Evolutionary conservation across 2,797 vertebrate species (phyloP).

Genomic region (Thamnophis elegans): DNA sequence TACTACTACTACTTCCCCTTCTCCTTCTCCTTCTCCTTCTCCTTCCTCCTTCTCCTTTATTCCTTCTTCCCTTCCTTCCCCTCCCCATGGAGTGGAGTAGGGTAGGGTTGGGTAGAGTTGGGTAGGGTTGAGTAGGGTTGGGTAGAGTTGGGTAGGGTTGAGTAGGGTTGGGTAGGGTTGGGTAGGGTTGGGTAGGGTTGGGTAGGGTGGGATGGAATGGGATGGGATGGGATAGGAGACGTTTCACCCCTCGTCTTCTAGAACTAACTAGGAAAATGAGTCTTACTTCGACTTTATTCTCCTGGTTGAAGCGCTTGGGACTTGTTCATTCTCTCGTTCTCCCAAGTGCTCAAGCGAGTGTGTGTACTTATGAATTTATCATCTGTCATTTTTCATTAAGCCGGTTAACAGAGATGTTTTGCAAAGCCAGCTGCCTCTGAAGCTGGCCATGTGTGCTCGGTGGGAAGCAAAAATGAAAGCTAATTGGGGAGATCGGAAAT

Average conservation of each 20-base stretch:
- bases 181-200: too few relatives aligned
- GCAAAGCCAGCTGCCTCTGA: slow-evolving; percentile 51
- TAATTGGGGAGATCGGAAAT: slow-evolving; percentile 59
- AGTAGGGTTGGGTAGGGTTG: too few relatives aligned
- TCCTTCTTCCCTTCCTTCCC: too few relatives aligned
- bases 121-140: too few relatives aligned
- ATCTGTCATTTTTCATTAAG: slow-evolving; percentile 25
- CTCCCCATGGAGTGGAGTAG: too few relatives aligned
- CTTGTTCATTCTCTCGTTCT: not conserved
- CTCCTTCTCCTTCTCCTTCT: too few relatives aligned
- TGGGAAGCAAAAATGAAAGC: slow-evolving; percentile 56
- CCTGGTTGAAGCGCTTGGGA: not conserved
- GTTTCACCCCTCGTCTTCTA: not conserved
- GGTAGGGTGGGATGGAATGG: too few relatives aligned
- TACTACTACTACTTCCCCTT: too few relatives aligned
- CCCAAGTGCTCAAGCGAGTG: not conserved
- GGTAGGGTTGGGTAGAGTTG: too few relatives aligned
- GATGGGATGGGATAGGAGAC: too few relatives aligned
- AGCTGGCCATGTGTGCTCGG: slow-evolving; percentile 37
- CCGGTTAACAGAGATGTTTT: slow-evolving; percentile 44
- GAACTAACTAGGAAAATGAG: not conserved
- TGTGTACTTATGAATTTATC: slow-evolving; percentile 29
- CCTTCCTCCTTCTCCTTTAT: too few relatives aligned
- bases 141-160: too few relatives aligned
- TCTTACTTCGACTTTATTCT: not conserved